Evolutionary conservation across 2,113 vertebrate species (phyloP).

Genomic region (Pygathrix nemaeus): DNA sequence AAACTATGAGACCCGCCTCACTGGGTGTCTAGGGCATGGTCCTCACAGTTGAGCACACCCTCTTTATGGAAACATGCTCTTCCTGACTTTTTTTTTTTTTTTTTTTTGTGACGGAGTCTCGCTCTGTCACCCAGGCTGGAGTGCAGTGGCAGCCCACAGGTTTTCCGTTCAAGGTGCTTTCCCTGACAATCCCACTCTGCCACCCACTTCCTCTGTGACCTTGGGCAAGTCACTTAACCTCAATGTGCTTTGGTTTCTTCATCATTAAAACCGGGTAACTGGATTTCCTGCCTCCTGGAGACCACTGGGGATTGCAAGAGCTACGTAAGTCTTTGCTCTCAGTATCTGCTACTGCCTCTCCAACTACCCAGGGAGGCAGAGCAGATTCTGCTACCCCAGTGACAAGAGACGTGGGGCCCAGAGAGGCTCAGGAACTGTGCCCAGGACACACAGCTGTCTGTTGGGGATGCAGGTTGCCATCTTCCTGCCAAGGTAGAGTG

Average conservation of each 20-base stretch:
- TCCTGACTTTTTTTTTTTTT: too few species aligned
- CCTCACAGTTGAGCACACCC: too few species aligned
- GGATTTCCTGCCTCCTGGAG: background rate
- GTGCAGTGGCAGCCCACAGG: background rate
- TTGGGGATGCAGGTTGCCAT: rapidly evolving
- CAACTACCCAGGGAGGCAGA: rapidly evolving
- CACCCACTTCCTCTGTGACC: background rate
- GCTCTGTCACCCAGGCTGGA: too few species aligned
- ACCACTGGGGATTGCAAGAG: background rate
- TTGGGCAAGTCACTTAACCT: rapidly evolving
- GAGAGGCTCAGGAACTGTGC: background rate
- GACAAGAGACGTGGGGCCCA: rapidly evolving
- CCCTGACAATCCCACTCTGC: background rate
- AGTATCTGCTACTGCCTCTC: rapidly evolving
- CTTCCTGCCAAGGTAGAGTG: rapidly evolving
- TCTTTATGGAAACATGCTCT: too few species aligned
- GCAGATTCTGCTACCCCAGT: rapidly evolving
- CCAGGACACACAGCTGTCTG: rapidly evolving
- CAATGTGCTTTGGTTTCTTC: background rate
- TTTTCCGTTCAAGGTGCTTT: background rate
- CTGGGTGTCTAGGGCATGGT: too few species aligned
- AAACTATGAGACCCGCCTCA: background rate
- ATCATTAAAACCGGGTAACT: rapidly evolving
- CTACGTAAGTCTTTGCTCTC: rapidly evolving
- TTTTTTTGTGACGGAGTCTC: too few species aligned